Conservation (phyloP, 2,888 invertebrate genomes). For the Coecobrya sp. region DNA sequence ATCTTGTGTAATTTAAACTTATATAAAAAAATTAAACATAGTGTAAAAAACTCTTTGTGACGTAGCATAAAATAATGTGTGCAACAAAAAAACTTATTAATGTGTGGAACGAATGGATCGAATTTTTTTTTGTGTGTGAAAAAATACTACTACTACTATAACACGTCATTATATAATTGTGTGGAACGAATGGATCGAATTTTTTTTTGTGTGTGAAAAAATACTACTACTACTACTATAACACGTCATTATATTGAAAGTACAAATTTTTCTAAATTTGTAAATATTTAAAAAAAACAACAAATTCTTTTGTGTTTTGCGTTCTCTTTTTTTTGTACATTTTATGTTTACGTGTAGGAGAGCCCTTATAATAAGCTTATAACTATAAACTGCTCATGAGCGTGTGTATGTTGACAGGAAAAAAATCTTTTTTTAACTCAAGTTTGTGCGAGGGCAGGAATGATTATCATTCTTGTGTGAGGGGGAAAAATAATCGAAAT, state of each 20-base stretch:
- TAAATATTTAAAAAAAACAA: too few species aligned
- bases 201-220: slow-evolving; percentile 19
- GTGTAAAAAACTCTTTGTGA: not conserved
- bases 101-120: slow-evolving; percentile 14
- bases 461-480: too few species aligned
- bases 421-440: too few species aligned
- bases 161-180: too few species aligned
- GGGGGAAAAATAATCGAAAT: slow-evolving; percentile 70
- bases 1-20: not conserved
- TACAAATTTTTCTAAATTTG: slow-evolving; percentile 83
- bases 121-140: not conserved
- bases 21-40: not conserved
- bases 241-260: slow-evolving; percentile 58
- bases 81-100: not conserved
- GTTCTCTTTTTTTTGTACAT: slow-evolving; percentile 52
- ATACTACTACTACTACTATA: slow-evolving; percentile 25
- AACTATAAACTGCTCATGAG: too few species aligned
- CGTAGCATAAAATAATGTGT: not conserved
- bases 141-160: slow-evolving; percentile 41
- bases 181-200: slow-evolving; percentile 10
- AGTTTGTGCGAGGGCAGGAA: too few species aligned
- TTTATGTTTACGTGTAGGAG: not conserved
- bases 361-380: too few species aligned
- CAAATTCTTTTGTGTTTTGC: slow-evolving; percentile 38
- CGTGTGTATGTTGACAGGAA: too few species aligned